A percentile compares a stretch with the other conserved stretches of the same genome.
Evolutionary conservation across 2,888 invertebrate genomes (phyloP).

Genomic region (Macaria notata): DNA sequence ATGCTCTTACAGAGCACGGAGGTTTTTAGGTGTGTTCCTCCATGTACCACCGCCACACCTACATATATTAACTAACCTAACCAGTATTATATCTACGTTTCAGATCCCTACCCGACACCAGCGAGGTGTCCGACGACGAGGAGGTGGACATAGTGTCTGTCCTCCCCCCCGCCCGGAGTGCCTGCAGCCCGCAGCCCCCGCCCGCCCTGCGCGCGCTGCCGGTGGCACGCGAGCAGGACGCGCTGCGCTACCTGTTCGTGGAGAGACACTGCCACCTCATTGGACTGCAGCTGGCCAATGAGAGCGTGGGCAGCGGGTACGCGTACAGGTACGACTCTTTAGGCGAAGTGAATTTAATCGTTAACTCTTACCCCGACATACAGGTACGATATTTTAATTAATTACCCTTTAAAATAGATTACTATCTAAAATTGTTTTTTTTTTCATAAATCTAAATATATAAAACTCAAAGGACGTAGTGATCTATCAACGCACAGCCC

Average conservation of each 20-base stretch:
- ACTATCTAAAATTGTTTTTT: no score
- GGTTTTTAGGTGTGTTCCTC: no score
- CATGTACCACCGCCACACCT: no score
- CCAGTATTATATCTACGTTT: background rate
- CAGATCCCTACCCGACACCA: constrained; percentile 21
- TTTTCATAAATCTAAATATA: no score
- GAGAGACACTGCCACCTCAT: constrained; percentile 66
- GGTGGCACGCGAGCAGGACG: constrained; percentile 54
- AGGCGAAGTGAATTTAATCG: background rate
- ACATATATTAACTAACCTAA: background rate
- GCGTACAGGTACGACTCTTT: constrained; percentile 62
- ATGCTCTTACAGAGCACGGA: no score
- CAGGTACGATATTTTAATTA: background rate
- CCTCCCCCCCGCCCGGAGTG: constrained; percentile 29
- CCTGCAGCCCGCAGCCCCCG: constrained; percentile 33
- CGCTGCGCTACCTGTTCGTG: constrained; percentile 58
- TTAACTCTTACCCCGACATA: background rate
- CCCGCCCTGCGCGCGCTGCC: constrained; percentile 46
- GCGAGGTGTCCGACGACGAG: constrained; percentile 55
- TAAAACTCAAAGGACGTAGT: no score
- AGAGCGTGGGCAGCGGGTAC: constrained; percentile 67
- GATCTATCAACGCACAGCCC: no score
- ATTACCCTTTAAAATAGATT: background rate
- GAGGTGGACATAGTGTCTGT: constrained; percentile 58
- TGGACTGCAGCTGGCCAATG: constrained; percentile 68